Conservation (phyloP, 2,113 vertebrate genomes). For the Coracopsis vasa region DNA sequence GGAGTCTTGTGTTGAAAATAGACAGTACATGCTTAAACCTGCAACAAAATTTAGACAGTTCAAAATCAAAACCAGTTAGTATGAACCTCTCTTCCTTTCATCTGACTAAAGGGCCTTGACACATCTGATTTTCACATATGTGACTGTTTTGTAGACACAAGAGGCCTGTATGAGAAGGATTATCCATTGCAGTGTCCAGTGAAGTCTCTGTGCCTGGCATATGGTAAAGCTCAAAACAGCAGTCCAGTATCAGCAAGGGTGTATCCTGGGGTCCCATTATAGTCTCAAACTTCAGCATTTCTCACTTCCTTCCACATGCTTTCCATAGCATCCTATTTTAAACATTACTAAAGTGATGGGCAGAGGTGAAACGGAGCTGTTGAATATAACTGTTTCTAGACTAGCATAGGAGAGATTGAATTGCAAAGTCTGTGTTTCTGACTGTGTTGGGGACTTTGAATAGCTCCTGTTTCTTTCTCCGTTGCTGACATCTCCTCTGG, state of each 20-base stretch:
- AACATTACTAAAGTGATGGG: neutral
- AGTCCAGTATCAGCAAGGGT: neutral
- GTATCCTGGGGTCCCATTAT: neutral
- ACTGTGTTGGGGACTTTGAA: neutral
- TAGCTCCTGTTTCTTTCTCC: neutral
- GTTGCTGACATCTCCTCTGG: neutral
- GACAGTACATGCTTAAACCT: neutral
- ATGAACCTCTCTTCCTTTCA: neutral
- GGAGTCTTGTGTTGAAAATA: neutral
- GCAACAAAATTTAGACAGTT: neutral
- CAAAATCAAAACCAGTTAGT: neutral
- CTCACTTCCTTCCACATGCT: neutral
- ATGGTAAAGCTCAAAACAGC: neutral
- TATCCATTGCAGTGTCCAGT: neutral
- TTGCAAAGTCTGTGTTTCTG: neutral
- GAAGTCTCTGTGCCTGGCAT: neutral
- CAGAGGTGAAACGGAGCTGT: neutral
- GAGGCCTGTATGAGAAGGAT: neutral
- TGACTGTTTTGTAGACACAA: neutral
- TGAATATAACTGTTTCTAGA: neutral
- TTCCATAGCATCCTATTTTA: neutral
- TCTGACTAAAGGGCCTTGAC: neutral
- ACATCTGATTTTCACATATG: rapidly evolving
- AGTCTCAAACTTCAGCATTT: neutral
- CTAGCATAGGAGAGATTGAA: neutral